Evolutionary conservation across 1,140 invertebrate species (phyloP).

Genomic region (Patella vulgata): DNA sequence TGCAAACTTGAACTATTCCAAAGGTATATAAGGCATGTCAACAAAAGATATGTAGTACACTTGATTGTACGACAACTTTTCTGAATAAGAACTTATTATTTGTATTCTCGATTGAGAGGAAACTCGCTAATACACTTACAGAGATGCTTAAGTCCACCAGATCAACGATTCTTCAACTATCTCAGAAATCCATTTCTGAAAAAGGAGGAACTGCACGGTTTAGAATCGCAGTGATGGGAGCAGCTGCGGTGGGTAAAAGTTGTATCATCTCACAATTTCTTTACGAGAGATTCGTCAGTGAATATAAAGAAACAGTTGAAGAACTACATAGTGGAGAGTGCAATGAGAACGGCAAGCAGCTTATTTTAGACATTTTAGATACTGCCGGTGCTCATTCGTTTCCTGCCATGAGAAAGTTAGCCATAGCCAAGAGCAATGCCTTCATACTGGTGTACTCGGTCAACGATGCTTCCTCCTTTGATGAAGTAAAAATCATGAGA

Average conservation of each 20-base stretch:
- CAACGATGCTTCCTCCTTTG: conserved; percentile 80
- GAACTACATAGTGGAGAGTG: conserved; percentile 91
- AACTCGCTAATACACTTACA: too few relatives aligned
- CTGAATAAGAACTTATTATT: too few relatives aligned
- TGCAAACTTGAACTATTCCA: too few relatives aligned
- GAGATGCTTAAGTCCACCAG: too few relatives aligned
- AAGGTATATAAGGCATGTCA: too few relatives aligned
- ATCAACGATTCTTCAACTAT: too few relatives aligned
- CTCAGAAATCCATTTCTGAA: too few relatives aligned
- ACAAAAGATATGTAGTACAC: too few relatives aligned
- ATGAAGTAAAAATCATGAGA: conserved; percentile 65
- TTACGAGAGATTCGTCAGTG: conserved; percentile 73
- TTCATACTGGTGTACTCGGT: conserved; percentile 90
- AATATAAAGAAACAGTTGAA: conserved; percentile 88
- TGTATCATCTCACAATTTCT: conserved; percentile 91
- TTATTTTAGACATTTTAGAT: conserved; percentile 76
- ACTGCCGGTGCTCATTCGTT: conserved; percentile 85
- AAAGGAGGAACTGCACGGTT: too few relatives aligned
- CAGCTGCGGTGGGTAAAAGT: conserved; percentile 89
- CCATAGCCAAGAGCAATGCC: conserved; percentile 85
- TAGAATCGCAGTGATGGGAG: conserved; percentile 71
- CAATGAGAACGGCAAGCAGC: conserved; percentile 69
- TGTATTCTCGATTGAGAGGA: too few relatives aligned
- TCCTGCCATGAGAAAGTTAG: conserved; percentile 88
- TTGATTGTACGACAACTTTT: too few relatives aligned